Conservation (phyloP, 2,888 invertebrate species). For the Helleia helle region DNA sequence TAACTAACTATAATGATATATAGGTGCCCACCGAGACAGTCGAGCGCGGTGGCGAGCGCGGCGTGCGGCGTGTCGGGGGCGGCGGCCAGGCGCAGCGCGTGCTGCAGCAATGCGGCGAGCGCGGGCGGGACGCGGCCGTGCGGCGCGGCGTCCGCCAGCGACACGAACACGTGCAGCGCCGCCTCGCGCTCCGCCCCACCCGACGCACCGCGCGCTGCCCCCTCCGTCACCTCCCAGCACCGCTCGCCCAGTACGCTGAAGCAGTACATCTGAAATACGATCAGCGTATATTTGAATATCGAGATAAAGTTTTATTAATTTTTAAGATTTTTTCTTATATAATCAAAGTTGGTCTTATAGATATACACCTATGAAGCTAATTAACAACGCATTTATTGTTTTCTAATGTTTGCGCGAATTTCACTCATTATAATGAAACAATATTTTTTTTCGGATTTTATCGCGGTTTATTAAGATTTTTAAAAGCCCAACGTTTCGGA, state of each 20-base stretch:
- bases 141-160: conserved; percentile 66
- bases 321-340: no score
- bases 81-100: conserved; percentile 35
- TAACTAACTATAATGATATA: no score
- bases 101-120: conserved; percentile 40
- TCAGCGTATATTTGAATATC: not conserved
- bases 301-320: no score
- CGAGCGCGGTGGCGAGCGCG: conserved; percentile 80
- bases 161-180: conserved; percentile 68
- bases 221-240: conserved; percentile 80
- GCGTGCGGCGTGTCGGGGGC: conserved; percentile 47
- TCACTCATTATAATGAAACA: no score
- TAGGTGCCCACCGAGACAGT: conserved; percentile 87
- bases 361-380: no score
- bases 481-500: no score
- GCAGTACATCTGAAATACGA: conserved; percentile 82
- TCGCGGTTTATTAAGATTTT: no score
- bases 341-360: no score
- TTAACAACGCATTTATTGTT: no score
- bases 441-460: no score
- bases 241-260: conserved; percentile 85
- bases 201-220: conserved; percentile 76
- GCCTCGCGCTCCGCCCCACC: conserved; percentile 67
- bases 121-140: conserved; percentile 56
- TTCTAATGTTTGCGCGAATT: no score